Evolutionary conservation across 2,113 vertebrate genomes (phyloP), one percentile per base, ranked within the genome.

Genomic region (Excalfactoria chinensis): DNA sequence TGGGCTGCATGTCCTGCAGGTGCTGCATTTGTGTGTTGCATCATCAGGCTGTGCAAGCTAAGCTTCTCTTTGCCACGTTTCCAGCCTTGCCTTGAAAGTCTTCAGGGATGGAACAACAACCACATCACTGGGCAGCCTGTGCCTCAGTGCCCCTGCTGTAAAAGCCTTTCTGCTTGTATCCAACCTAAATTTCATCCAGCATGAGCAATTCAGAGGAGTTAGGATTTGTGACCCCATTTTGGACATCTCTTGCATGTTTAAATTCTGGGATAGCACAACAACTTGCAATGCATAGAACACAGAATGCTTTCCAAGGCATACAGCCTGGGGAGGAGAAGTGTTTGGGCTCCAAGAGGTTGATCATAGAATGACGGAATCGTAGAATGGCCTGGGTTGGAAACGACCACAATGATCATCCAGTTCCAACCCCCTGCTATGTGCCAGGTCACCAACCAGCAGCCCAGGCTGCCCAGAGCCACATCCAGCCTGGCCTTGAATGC

Each of bases 271-370:
- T 4, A 26, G 43, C 46, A 46, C 0, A 2, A n/a, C 17, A 35
- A 1, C 8, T 44, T 55, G 2, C 0, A 9, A 22, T 6, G 53
- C 63, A 34, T 16, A 19, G 32, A 19, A 2, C 4, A 7, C 1
- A 3, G 55, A 82, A 63, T 8, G 9, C 40, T 75, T 4, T 30
- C 13, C 41, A 51, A 51, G 11, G 56, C n/a, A n/a, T n/a, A 30
- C 28, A 70, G 20, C 15, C 4, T 6, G 48, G 41, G 58, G 53
- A 59, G 53, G 48, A 59, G 49, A 60, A 84, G 8, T 1, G 8
- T 68, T 79, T 63, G 40, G 13, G 58, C 22, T 84, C 70, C 85
- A 40, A 22, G 51, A 25, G 19, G 8, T 14, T 82, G 32, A 25
- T 56, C 15, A 44, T 23, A 78, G 41, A 41, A 41, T 13, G 41